Conservation (phyloP, 2,797 vertebrate genomes). For the Clarias laeviceps region DNA sequence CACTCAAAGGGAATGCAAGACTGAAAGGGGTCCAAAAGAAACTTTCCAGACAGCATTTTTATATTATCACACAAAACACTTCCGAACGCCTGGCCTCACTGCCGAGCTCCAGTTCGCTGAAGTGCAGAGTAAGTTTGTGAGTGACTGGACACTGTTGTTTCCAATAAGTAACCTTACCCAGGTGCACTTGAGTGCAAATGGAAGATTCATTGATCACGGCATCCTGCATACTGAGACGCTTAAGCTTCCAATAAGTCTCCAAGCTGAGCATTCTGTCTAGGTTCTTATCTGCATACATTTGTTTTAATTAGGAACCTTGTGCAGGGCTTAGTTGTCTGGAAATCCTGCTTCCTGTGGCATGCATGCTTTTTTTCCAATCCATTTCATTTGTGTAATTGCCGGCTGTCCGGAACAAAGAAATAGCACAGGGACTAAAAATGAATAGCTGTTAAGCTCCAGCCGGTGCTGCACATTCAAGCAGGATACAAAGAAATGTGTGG, state of each 20-base stretch:
- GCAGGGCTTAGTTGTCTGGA: conserved; percentile 46
- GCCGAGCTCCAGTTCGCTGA: conserved; percentile 29
- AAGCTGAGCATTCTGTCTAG: conserved; percentile 53
- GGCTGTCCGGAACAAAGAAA: conserved; percentile 61
- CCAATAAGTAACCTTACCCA: conserved; percentile 55
- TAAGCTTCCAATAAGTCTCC: not conserved
- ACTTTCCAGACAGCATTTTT: conserved; percentile 11
- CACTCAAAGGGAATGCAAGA: conserved; percentile 50
- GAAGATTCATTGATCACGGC: conserved; percentile 64
- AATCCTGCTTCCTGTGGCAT: conserved; percentile 64
- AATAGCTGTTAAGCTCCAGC: conserved; percentile 15
- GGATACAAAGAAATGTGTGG: conserved; percentile 7
- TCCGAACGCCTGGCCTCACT: conserved; percentile 30
- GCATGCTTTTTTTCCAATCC: conserved; percentile 55
- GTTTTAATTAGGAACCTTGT: conserved; percentile 60
- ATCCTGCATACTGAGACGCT: conserved; percentile 46
- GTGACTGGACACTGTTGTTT: conserved; percentile 47
- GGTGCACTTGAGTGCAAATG: conserved; percentile 52
- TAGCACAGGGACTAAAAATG: conserved; percentile 37
- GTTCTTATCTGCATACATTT: conserved; percentile 60
- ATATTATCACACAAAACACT: conserved; percentile 51
- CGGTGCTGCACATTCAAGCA: conserved; percentile 13
- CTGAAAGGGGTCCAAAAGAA: conserved; percentile 49
- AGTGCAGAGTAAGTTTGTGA: conserved; percentile 23
- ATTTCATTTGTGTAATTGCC: conserved; percentile 66